Percentiles rank a stretch among this genome's conserved stretches.
Conservation (phyloP, 2,113 vertebrate species). For the Shinisaurus crocodilurus region DNA sequence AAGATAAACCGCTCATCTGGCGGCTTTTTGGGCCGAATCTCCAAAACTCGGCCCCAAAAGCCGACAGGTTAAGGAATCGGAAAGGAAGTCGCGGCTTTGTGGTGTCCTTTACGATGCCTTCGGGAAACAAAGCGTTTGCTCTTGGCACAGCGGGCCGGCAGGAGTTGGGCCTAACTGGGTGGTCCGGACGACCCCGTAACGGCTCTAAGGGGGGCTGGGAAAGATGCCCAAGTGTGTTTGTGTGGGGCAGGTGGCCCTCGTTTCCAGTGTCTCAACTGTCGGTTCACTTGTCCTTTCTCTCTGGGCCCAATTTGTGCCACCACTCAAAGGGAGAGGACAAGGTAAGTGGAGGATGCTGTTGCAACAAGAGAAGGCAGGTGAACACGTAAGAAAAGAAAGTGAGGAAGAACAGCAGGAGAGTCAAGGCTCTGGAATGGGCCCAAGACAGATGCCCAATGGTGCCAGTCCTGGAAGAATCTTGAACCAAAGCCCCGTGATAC, state of each 20-base stretch:
- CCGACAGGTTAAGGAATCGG: too few species aligned
- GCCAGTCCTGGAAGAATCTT: background rate
- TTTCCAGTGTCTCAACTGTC: background rate
- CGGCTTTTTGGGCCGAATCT: background rate
- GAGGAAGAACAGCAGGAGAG: too few species aligned
- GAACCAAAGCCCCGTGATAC: too few species aligned
- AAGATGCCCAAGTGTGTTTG: background rate
- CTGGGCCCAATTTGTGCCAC: background rate
- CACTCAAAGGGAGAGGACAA: background rate
- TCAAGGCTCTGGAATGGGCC: too few species aligned
- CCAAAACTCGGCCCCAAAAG: too few species aligned
- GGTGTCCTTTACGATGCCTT: background rate
- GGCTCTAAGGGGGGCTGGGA: too few species aligned
- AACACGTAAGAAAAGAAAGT: too few species aligned
- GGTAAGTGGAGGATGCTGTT: background rate
- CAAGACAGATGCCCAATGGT: background rate
- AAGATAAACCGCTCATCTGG: background rate
- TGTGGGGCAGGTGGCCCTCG: too few species aligned
- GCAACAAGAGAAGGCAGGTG: too few species aligned
- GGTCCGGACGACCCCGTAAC: background rate
- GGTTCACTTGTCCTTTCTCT: background rate
- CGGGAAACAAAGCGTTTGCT: background rate
- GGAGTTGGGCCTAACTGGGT: too few species aligned
- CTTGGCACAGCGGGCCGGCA: too few species aligned
- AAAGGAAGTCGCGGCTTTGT: background rate